Conservation (phyloP, 30 jellyfish, hydroid and myxozoan species). For the Morbakka virulenta region DNA sequence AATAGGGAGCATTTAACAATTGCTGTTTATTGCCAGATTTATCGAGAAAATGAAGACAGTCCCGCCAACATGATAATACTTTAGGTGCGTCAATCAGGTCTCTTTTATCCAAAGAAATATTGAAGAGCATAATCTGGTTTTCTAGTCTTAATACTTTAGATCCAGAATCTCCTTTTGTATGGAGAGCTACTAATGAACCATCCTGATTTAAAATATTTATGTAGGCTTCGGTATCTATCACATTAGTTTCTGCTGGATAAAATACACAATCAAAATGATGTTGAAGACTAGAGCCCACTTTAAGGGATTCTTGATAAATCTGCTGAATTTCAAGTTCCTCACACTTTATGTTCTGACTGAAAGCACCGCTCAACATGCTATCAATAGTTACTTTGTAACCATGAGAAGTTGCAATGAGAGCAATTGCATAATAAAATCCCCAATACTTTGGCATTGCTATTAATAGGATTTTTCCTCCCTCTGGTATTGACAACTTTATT, state of each 20-base stretch:
- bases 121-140: no score
- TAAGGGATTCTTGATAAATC: background rate
- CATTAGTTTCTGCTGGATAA: background rate
- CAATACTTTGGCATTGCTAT: slow-evolving; percentile 9
- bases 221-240: background rate
- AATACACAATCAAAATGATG: background rate
- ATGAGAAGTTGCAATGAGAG: slow-evolving; percentile 28
- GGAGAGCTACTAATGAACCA: background rate
- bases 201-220: background rate
- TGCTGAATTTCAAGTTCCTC: background rate
- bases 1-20: background rate
- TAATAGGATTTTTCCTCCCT: slow-evolving; percentile 3
- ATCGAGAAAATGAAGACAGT: background rate
- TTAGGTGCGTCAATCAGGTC: background rate
- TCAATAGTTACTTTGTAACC: slow-evolving; percentile 32
- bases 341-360: background rate
- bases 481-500: background rate
- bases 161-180: background rate
- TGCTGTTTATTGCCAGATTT: background rate
- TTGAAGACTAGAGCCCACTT: background rate
- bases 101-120: background rate
- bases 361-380: background rate
- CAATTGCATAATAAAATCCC: slow-evolving; percentile 35
- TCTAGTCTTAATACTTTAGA: background rate
- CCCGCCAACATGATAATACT: background rate